These are phyloP conservation scores for Decapterus maruadsi DNA, from an alignment of 2,797 vertebrate genomes.

Conservation along the genomic window DNA sequence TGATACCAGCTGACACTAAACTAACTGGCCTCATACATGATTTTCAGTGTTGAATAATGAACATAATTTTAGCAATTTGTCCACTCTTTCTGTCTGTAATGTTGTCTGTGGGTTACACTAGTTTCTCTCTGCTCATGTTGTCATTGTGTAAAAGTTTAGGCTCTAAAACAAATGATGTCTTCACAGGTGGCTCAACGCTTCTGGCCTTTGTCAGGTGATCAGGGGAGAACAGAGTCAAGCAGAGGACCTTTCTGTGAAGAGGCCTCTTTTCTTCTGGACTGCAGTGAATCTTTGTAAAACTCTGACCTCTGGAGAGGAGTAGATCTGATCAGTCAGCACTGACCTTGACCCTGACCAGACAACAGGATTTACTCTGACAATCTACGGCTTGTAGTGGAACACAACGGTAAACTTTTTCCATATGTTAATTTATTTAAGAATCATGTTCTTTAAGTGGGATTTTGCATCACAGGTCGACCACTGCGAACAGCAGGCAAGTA, in stretches of 20 bases:
- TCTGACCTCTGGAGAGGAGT: conserved; percentile 49
- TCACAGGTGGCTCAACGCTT: conserved; percentile 58
- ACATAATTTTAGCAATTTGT: too few species aligned
- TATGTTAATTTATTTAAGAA: conserved; percentile 66
- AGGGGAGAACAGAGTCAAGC: conserved; percentile 45
- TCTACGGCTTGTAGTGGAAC: conserved; percentile 77
- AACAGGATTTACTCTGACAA: conserved; percentile 63
- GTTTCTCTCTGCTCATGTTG: too few species aligned
- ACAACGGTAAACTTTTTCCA: conserved; percentile 69
- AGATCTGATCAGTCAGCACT: conserved; percentile 29
- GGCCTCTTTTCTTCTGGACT: conserved; percentile 69
- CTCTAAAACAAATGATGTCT: not conserved
- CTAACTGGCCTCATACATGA: too few species aligned
- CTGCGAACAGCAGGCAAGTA: conserved; percentile 32
- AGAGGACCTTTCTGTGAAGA: conserved; percentile 77
- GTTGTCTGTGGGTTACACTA: too few species aligned
- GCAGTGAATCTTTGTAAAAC: conserved; percentile 58
- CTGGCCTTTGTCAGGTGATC: conserved; percentile 17
- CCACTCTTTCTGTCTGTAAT: too few species aligned
- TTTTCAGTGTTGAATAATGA: too few species aligned
- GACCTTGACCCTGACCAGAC: conserved; percentile 67
- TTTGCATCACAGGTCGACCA: conserved; percentile 27
- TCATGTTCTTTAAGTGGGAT: conserved; percentile 32
- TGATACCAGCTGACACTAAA: too few species aligned
- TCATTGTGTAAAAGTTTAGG: too few species aligned